Base-by-base conservation (phyloP, 2,797 vertebrate species). In the Micrastur ruficollis region DNA sequence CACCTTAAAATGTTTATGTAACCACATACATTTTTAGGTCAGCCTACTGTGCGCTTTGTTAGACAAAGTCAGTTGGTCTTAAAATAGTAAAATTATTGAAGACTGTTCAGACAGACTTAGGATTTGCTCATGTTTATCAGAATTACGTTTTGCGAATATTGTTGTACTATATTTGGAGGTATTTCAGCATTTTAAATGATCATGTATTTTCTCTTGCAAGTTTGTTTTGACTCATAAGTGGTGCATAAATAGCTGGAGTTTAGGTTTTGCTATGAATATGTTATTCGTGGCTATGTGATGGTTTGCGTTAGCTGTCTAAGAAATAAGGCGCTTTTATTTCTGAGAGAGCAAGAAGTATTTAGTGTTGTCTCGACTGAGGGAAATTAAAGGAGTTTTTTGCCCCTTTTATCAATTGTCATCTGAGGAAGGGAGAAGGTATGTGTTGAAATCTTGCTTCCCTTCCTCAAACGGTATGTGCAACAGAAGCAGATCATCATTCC, bases 321-420 rank as follows among this genome's bases (percentile, higher is more conserved):
- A 79, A 62, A 38, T 22, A 46, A 61, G 11, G 12, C 8, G 7
- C 0, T 0, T 4, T 62, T 80, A 9, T 49, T 87, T 71, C 61
- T 58, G 46, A 81, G 34, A 31, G 40, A n/a, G 25, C 23, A 47
- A 31, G 34, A 87, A 71, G 15, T 52, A 14, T 1, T 55, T 40
- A 27, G 7, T 14, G 3, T 73, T 86, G 23, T 27, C 8, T 26
- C 44, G 36, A 29, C 21, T 63, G 49, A 71, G 36, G 21, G 34
- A 67, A 93, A 32, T 66, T 12, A 53, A 71, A 84, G 40, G 40
- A 27, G 3, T 0, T 26, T 40, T 65, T 80, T 81, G 11, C 1
- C 16, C 29, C 44, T 50, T 81, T 75, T 86, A 8, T 63, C 19
- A 34, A 1, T 61, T 79, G 34, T 70, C 10, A 14, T 50, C 34